These are phyloP conservation scores for Drosophila ezoana DNA, from an alignment of 2,888 invertebrate species.

Conservation along the genomic window DNA sequence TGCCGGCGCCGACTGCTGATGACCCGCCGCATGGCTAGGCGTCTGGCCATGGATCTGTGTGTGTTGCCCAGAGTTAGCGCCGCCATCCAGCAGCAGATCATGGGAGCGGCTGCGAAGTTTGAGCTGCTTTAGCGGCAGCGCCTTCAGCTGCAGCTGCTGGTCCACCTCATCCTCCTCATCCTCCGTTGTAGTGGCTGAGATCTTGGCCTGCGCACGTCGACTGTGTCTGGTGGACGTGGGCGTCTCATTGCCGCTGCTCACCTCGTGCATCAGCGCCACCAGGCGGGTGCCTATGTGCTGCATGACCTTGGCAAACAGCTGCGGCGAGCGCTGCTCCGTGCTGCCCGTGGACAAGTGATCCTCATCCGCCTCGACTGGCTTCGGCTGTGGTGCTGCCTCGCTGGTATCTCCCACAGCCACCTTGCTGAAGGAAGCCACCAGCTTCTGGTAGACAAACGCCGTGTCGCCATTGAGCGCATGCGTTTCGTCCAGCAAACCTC, in stretches of 20 bases:
- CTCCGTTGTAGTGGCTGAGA: conserved; percentile 85
- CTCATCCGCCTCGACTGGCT: conserved; percentile 83
- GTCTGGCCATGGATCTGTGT: conserved; percentile 26
- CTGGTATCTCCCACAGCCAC: conserved; percentile 86
- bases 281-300: conserved; percentile 94
- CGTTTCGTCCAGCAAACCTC: conserved; percentile 85
- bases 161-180: conserved; percentile 84
- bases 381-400: conserved; percentile 23
- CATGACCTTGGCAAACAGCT: conserved; percentile 95
- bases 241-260: conserved; percentile 89
- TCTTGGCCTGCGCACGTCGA: conserved; percentile 86
- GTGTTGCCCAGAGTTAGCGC: conserved; percentile 26
- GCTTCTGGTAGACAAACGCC: conserved; percentile 93
- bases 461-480: conserved; percentile 89
- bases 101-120: conserved; percentile 90
- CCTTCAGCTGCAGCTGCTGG: conserved; percentile 55
- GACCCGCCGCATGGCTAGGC: conserved; percentile 28
- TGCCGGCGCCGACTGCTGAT: conserved; percentile 15
- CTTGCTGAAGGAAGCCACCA: conserved; percentile 93
- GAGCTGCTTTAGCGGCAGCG: conserved; percentile 65
- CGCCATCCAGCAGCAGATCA: conserved; percentile 89
- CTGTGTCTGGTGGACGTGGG: conserved; percentile 87
- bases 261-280: conserved; percentile 96
- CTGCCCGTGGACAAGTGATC: conserved; percentile 67
- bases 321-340: conserved; percentile 90